Evolutionary conservation across 2,113 vertebrate species (phyloP).

Genomic region (Thalassarche chlororhynchos): DNA sequence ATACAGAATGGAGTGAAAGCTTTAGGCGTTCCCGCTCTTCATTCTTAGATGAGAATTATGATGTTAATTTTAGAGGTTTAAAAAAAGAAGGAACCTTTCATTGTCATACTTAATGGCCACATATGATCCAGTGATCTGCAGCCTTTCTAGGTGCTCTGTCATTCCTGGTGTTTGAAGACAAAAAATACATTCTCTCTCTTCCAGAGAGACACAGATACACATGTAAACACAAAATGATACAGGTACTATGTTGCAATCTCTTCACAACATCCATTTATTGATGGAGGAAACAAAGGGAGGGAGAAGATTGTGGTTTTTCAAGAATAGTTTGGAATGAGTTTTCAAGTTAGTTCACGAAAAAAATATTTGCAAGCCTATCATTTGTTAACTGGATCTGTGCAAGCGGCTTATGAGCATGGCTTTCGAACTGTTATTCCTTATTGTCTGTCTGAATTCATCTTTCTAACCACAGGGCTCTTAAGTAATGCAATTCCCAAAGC

Average conservation of each 20-base stretch:
- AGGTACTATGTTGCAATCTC: neutral
- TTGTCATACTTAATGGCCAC: constrained; percentile 25
- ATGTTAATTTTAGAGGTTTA: constrained; percentile 49
- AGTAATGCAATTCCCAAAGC: constrained; percentile 65
- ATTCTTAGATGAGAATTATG: constrained; percentile 33
- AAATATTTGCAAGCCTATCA: neutral
- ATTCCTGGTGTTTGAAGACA: neutral
- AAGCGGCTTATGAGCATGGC: constrained; percentile 3
- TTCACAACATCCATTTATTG: neutral
- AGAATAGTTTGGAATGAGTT: neutral
- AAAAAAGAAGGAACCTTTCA: constrained; percentile 42
- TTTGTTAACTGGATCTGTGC: constrained; percentile 28
- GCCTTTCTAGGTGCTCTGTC: constrained; percentile 9
- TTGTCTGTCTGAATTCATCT: constrained; percentile 61
- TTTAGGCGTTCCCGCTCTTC: constrained; percentile 19
- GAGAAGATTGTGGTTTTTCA: neutral
- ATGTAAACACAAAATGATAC: neutral
- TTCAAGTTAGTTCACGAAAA: neutral
- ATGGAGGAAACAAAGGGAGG: neutral
- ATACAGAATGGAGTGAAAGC: neutral
- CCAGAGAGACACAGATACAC: neutral
- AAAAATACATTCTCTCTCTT: neutral
- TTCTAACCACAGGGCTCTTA: constrained; percentile 62
- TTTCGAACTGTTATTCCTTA: constrained; percentile 59
- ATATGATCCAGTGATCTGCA: neutral